Evolutionary conservation across 2,113 vertebrate species (phyloP).

Genomic region (Ciconia stormi): DNA sequence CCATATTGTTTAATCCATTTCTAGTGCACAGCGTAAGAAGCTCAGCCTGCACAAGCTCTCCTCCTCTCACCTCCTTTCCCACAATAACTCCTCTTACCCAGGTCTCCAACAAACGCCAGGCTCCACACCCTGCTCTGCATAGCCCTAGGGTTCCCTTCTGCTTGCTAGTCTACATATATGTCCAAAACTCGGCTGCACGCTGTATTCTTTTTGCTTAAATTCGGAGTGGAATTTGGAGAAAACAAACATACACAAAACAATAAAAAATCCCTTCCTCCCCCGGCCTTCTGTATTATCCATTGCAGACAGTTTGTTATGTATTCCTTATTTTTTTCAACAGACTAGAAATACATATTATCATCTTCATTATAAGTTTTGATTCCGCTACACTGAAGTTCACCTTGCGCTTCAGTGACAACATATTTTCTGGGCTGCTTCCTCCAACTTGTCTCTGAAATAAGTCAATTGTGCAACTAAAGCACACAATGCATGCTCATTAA

Average conservation of each 20-base stretch:
- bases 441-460: neutral
- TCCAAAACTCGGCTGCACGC: neutral
- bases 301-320: neutral
- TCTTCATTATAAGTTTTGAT: neutral
- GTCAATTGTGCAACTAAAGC: neutral
- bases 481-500: neutral
- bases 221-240: neutral
- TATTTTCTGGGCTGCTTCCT: neutral
- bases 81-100: neutral
- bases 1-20: neutral
- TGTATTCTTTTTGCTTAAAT: neutral
- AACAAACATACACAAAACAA: neutral
- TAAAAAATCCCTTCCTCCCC: neutral
- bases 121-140: neutral
- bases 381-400: neutral
- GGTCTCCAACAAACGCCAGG: neutral
- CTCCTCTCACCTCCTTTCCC: neutral
- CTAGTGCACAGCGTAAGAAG: neutral
- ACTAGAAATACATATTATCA: neutral
- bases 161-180: rapidly evolving
- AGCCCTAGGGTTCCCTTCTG: neutral
- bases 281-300: neutral
- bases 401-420: neutral
- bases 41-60: neutral
- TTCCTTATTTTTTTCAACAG: neutral